Base-by-base conservation (phyloP, 2,888 invertebrate genomes). In the Trichogramma evanescens region DNA sequence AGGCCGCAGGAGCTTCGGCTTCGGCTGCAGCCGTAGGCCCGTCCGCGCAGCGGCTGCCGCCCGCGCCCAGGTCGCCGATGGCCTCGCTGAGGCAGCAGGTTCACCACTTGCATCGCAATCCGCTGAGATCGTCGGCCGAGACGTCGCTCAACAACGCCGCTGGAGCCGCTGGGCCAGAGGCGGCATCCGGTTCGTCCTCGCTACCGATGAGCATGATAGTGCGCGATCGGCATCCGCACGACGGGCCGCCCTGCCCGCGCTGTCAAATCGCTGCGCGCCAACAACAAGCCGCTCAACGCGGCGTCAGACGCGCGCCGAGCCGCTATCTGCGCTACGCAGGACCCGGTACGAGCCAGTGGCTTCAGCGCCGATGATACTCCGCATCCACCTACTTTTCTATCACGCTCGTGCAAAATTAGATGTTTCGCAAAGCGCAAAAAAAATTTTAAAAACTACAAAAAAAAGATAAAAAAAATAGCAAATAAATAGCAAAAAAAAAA, bases 191-290 rank as follows among this genome's bases (percentile, higher is more conserved):
- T 63, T 72, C 73, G 54, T 67, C 72, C 63, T 71, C 71, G 65
- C 69, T 73, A 63, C 69, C 74, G 65, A 70, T 73, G 59, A 73
- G 72, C 57, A 69, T 71, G 26, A 26, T 26, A 26, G 26, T 73
- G 73, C 68, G 74, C 74, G 69, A 71, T 69, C 68, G 76, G 76
- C 76, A 75, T 71, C 67, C 76, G 76, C 78, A 76, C 69, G 73
- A 64, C 52, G 4, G 8, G n/a, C 8, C 7, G 38, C 46, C 5
- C 26, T 38, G 46, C 39, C n/a, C 48, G 6, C 13, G 8, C 48
- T 4, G 45, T 26, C 51, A 13, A 13, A 10, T 6, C 44, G 10
- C 48, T 5, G 13, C 5, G 6, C 3, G n/a, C n/a, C n/a, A 13
- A 13, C 13, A 6, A 2, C 40, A 2, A 40, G 4, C 2, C 49